phyloP scores from a whole-genome alignment of 2,888 invertebrate genomes.

The Bellardia pandia region DNA sequence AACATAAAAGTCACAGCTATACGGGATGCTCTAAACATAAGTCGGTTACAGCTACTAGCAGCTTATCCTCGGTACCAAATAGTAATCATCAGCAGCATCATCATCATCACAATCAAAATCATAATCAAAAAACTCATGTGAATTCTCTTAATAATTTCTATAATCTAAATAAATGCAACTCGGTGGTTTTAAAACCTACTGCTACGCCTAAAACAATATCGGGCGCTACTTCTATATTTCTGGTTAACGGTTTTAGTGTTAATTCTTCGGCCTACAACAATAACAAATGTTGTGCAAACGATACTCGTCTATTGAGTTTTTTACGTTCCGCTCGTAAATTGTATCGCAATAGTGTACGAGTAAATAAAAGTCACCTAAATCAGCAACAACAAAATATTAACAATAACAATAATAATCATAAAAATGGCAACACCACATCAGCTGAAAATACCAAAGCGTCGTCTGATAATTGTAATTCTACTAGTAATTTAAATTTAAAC shows the following conservation, averaged over 20 bases:
- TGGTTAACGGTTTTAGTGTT: constrained; percentile 74
- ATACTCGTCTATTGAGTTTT: constrained; percentile 78
- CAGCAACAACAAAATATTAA: no score
- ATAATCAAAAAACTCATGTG: constrained; percentile 29
- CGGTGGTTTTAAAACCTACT: constrained; percentile 26
- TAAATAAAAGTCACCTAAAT: constrained; percentile 43
- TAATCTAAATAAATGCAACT: constrained; percentile 53
- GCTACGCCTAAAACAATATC: constrained; percentile 75
- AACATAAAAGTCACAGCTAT: constrained; percentile 50
- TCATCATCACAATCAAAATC: constrained; percentile 19
- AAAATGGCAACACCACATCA: constrained; percentile 53
- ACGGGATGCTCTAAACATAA: constrained; percentile 47
- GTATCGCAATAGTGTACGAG: constrained; percentile 73
- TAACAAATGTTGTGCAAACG: constrained; percentile 49
- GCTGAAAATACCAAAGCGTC: constrained; percentile 63
- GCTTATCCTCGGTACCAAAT: constrained; percentile 44
- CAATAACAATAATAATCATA: neutral
- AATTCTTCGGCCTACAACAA: constrained; percentile 56
- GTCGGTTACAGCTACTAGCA: constrained; percentile 53
- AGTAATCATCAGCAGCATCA: constrained; percentile 17
- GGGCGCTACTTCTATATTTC: constrained; percentile 56
- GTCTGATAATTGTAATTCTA: constrained; percentile 39
- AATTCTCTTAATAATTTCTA: constrained; percentile 74
- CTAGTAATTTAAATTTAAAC: constrained; percentile 48
- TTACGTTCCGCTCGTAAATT: constrained; percentile 79